Evolutionary conservation across 2,888 invertebrate genomes (phyloP), one percentile per base, ranked within the genome.

Genomic region (Petrolisthes manimaculis): DNA sequence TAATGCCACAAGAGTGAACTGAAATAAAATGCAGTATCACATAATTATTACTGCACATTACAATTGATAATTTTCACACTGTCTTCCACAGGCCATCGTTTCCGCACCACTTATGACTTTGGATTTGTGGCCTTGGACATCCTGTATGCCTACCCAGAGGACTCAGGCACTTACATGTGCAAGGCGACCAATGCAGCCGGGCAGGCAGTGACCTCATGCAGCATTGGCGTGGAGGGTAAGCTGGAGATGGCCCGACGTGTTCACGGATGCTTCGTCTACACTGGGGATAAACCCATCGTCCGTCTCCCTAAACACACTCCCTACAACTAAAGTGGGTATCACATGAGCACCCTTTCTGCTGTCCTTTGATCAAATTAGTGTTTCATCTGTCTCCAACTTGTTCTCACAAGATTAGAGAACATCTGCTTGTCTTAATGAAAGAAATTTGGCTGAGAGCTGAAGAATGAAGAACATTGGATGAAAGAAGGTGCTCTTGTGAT

Each of bases 101-200:
- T 98, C 94, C 97, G 97, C 93, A 97, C 98, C 4, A 97, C 97
- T 3, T 97, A 98, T 92, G 99, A 99, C 93, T 99, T 99, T 93
- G 99, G 99, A 91, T 99, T 97, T 93, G 99, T 99, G 54, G 97
- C 98, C 61, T 94, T 99, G 92, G 99, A 99, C 93, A 97, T 99
- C 92, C 94, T 98, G 85, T 99, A 99, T 93, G 98, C 98, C 78
- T 98, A 98, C 93, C 96, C 98, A 71, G 99, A 99, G 94, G 99
- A 99, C 93, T 96, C 97, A 86, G 99, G 99, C 90, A 97, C 97
- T 83, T 99, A 99, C 93, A 97, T 97, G 96, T 98, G 98, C 94
- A 96, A 96, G 93, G 99, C 98, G 80, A 96, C 96, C 92, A 99
- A 99, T 93, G 96, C 97, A 86, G 97, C 96, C 90, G 99, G 99